These are phyloP conservation scores for Gambusia holbrooki DNA, from an alignment of 2,113 vertebrate genomes.

Conservation along the genomic window DNA sequence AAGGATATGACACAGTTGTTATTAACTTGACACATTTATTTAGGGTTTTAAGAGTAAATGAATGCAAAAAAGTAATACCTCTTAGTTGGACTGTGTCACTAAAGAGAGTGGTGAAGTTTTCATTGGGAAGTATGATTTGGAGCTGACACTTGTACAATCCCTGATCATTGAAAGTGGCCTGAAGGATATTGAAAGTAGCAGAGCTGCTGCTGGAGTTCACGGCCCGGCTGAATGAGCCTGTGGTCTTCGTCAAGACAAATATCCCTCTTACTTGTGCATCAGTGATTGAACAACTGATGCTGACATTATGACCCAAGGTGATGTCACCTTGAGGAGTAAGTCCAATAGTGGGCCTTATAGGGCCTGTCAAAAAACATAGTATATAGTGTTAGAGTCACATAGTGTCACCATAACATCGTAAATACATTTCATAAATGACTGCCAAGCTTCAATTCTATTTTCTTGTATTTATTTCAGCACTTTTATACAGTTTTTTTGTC, in stretches of 20 bases:
- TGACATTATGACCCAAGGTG: not conserved
- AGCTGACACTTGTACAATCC: slow-evolving; percentile 31
- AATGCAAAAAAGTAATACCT: too few species aligned
- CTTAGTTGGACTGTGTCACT: not conserved
- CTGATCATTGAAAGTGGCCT: not conserved
- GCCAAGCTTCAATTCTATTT: too few species aligned
- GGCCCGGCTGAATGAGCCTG: not conserved
- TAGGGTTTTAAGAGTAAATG: too few species aligned
- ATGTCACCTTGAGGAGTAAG: not conserved
- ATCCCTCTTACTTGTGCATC: not conserved
- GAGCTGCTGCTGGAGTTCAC: not conserved
- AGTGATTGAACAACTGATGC: not conserved
- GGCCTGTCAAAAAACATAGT: not conserved
- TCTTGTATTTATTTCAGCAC: too few species aligned
- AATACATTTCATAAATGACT: too few species aligned
- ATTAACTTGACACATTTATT: too few species aligned
- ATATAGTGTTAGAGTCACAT: too few species aligned
- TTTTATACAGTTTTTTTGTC: too few species aligned
- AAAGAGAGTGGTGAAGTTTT: not conserved
- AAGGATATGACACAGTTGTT: not conserved
- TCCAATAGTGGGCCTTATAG: not conserved
- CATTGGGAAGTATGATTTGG: not conserved
- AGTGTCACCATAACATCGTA: too few species aligned
- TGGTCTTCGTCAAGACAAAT: not conserved
- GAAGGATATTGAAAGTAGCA: not conserved